A percentile compares a stretch with the other conserved stretches of the same genome.
Evolutionary conservation across 2,797 vertebrate genomes (phyloP).

Genomic region (Ceyx erithaca): DNA sequence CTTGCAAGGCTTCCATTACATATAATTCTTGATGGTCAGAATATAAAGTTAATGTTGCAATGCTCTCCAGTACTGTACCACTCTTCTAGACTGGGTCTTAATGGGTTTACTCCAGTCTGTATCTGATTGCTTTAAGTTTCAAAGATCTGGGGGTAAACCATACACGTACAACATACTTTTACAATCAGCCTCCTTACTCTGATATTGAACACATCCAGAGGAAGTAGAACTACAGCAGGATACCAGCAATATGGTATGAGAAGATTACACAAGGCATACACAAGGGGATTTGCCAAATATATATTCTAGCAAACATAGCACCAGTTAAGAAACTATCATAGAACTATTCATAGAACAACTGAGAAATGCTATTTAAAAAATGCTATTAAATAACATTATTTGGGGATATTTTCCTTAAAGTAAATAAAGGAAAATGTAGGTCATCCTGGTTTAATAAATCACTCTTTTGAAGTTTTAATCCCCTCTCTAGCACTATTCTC

Average conservation of each 20-base stretch:
- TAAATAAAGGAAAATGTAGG: constrained; percentile 2
- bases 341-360: background rate
- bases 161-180: background rate
- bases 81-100: background rate
- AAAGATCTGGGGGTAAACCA: background rate
- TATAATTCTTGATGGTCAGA: background rate
- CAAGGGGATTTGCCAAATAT: background rate
- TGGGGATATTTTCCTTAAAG: background rate
- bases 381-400: background rate
- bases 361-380: background rate
- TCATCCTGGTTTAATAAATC: background rate
- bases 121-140: background rate
- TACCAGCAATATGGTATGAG: background rate
- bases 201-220: background rate
- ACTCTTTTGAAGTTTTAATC: constrained; percentile 22
- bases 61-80: background rate
- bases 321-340: background rate
- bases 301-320: accelerated
- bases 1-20: background rate
- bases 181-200: background rate
- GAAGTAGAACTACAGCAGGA: background rate
- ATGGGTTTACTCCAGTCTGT: background rate
- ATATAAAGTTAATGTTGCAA: background rate
- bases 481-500: background rate
- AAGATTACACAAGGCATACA: background rate